Conservation (phyloP, 2,113 vertebrate species). For the Monarcha castaneiventris region DNA sequence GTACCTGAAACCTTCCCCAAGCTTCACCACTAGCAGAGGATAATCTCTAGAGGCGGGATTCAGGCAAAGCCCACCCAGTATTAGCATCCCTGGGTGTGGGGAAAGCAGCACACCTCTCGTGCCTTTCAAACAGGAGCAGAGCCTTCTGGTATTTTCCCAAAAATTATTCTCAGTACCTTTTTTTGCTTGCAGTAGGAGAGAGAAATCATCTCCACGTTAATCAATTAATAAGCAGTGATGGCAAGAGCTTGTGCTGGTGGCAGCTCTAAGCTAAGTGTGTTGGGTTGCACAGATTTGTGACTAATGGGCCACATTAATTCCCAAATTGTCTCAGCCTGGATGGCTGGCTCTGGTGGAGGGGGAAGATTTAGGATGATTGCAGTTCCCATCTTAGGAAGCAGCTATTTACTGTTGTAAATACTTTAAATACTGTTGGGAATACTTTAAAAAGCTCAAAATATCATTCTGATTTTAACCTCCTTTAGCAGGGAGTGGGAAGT, state of each 20-base stretch:
- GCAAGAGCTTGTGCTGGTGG: accelerated
- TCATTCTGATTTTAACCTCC: background rate
- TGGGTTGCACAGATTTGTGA: background rate
- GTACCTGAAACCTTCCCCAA: background rate
- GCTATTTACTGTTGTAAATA: background rate
- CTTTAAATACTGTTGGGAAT: no score
- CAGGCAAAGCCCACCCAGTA: background rate
- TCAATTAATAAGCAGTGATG: background rate
- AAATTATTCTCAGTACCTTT: background rate
- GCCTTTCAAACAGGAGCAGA: background rate
- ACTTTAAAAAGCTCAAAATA: background rate
- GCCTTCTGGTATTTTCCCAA: background rate
- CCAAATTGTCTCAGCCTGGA: background rate
- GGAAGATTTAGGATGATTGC: background rate
- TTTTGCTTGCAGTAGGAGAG: background rate
- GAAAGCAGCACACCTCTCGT: background rate
- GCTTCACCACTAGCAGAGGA: background rate
- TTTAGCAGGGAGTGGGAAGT: background rate
- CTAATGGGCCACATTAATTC: background rate
- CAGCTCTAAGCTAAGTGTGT: background rate
- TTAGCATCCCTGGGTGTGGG: accelerated
- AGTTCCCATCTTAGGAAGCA: background rate
- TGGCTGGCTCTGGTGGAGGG: background rate
- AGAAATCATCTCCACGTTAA: background rate
- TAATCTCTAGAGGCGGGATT: background rate